Percentiles rank a stretch among this genome's conserved stretches.
Conservation (phyloP, 2,888 invertebrate genomes). For the Nomada flava region DNA sequence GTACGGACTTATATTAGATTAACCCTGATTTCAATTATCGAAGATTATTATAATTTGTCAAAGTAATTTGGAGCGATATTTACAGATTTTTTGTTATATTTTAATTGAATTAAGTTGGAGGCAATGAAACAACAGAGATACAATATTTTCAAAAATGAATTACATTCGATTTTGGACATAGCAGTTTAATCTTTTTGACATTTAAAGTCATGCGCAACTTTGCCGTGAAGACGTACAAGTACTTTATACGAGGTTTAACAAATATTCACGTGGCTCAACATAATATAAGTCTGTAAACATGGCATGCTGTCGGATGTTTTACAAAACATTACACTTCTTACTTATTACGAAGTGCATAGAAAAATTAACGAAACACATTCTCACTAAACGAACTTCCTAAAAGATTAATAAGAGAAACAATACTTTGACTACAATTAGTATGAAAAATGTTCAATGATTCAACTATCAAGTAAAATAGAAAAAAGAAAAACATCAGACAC, state of each 20-base stretch:
- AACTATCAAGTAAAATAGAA: background rate
- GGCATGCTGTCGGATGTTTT: background rate
- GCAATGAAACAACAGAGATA: background rate
- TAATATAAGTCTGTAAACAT: background rate
- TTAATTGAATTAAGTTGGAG: background rate
- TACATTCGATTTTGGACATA: background rate
- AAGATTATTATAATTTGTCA: too few species aligned
- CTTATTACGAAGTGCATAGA: background rate
- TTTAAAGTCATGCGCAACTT: background rate
- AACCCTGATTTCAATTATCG: too few species aligned
- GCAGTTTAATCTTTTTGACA: background rate
- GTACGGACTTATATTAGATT: too few species aligned
- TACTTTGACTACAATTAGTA: background rate
- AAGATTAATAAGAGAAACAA: background rate
- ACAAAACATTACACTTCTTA: background rate
- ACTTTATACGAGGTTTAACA: background rate
- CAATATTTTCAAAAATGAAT: background rate
- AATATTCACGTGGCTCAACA: background rate
- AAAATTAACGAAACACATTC: background rate
- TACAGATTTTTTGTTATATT: background rate
- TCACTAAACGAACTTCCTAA: background rate
- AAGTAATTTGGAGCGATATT: too few species aligned
- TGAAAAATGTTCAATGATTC: background rate
- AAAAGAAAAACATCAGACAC: background rate
- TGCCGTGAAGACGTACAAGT: background rate